Evolutionary conservation across 2,888 invertebrate species (phyloP).

Genomic region (Thymelicus acteon): DNA sequence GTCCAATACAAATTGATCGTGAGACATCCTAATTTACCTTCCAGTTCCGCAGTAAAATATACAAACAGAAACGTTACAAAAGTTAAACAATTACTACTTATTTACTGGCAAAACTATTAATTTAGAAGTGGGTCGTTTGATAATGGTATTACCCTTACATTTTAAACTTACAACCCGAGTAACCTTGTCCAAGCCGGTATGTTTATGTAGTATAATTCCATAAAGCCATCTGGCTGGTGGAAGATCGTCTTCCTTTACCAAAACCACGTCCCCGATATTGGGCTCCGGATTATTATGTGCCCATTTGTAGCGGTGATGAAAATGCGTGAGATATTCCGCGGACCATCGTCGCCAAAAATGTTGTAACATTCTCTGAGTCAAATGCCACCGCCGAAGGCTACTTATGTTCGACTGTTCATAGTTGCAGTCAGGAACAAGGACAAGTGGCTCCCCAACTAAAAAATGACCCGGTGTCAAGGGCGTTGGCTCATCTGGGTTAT

Average conservation of each 20-base stretch:
- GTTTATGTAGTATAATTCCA: conserved; percentile 39
- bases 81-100: background rate
- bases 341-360: conserved; percentile 43
- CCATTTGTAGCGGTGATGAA: conserved; percentile 39
- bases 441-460: conserved; percentile 42
- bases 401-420: conserved; percentile 35
- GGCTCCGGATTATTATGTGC: conserved; percentile 33
- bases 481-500: conserved; percentile 32
- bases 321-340: conserved; percentile 36
- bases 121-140: conserved; percentile 20
- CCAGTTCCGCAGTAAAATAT: background rate
- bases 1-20: background rate
- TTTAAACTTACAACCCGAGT: conserved; percentile 40
- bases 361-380: conserved; percentile 41
- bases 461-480: conserved; percentile 44
- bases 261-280: conserved; percentile 39
- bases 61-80: conserved; percentile 6
- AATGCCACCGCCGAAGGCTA: conserved; percentile 40
- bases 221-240: conserved; percentile 40
- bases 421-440: conserved; percentile 35
- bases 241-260: conserved; percentile 41
- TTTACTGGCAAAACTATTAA: conserved; percentile 12
- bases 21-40: background rate
- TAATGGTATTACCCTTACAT: background rate
- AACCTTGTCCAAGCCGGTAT: conserved; percentile 40